Evolutionary conservation across 2,113 vertebrate species (phyloP).

Genomic region (Notechis scutatus): DNA sequence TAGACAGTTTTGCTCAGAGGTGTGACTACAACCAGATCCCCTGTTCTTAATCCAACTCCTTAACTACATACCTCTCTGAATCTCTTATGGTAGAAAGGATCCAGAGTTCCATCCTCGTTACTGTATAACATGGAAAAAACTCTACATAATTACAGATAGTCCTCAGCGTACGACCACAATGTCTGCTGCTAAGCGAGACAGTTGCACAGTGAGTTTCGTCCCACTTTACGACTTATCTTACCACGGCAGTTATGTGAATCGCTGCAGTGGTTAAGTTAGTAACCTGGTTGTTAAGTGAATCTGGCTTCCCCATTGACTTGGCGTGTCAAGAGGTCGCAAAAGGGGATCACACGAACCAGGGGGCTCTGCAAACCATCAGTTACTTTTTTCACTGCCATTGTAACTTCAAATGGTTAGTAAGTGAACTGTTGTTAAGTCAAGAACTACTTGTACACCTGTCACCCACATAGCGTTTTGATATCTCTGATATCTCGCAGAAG

Average conservation of each 20-base stretch:
- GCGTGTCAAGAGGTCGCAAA: no score
- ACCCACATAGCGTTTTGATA: background rate
- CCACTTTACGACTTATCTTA: no score
- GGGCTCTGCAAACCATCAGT: background rate
- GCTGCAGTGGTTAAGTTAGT: no score
- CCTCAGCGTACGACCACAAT: no score
- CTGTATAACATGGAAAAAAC: background rate
- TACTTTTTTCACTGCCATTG: background rate
- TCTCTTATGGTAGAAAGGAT: background rate
- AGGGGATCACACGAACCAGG: no score
- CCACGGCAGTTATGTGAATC: no score
- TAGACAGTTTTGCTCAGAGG: background rate
- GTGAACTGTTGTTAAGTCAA: background rate
- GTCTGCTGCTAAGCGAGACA: no score
- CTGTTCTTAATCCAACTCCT: background rate
- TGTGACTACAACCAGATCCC: background rate
- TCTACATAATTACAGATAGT: no score
- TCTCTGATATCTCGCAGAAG: background rate
- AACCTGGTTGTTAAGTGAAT: no score
- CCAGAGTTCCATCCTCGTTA: background rate
- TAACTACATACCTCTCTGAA: background rate
- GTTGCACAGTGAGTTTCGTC: no score
- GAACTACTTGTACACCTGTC: background rate
- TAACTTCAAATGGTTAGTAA: background rate
- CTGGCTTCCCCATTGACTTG: no score